phyloP scores from a whole-genome alignment of 2,888 invertebrate genomes.

The Scaptomyza reducta region DNA sequence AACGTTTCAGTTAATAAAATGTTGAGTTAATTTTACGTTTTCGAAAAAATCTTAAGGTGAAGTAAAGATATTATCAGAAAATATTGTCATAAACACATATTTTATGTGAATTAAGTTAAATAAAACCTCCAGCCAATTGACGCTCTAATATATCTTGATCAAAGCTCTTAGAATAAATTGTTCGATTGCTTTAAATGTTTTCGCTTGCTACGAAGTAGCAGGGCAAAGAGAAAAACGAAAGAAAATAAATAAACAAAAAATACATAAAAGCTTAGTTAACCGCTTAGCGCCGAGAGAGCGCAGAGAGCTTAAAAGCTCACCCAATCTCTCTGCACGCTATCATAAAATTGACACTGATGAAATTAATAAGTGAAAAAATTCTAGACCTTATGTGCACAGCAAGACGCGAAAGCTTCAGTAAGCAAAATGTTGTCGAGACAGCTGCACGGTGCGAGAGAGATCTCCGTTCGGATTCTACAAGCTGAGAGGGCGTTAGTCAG shows the following conservation, averaged over 20 bases:
- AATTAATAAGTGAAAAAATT: constrained; percentile 22
- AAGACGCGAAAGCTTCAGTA: constrained; percentile 43
- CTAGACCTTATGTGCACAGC: constrained; percentile 7
- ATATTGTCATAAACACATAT: no score
- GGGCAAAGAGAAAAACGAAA: constrained; percentile 9
- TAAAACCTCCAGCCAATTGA: no score
- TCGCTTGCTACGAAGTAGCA: constrained; percentile 23
- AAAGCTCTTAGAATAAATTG: not conserved
- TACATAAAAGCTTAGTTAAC: constrained; percentile 32
- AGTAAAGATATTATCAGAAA: no score
- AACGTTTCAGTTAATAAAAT: no score
- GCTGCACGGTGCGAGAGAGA: constrained; percentile 26
- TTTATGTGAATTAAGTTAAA: no score
- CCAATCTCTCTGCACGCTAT: constrained; percentile 5
- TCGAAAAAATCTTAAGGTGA: no score
- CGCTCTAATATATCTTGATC: not conserved
- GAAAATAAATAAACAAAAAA: not conserved
- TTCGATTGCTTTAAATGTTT: not conserved
- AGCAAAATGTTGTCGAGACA: constrained; percentile 61
- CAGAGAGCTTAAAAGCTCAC: constrained; percentile 63
- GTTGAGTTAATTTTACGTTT: no score
- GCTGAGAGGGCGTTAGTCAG: constrained; percentile 24
- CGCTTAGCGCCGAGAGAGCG: constrained; percentile 24
- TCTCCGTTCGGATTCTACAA: constrained; percentile 23
- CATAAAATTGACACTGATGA: constrained; percentile 4